Evolutionary conservation across 2,797 vertebrate genomes (phyloP), one percentile per base, ranked within the genome.

Genomic region (Mareca strepera): DNA sequence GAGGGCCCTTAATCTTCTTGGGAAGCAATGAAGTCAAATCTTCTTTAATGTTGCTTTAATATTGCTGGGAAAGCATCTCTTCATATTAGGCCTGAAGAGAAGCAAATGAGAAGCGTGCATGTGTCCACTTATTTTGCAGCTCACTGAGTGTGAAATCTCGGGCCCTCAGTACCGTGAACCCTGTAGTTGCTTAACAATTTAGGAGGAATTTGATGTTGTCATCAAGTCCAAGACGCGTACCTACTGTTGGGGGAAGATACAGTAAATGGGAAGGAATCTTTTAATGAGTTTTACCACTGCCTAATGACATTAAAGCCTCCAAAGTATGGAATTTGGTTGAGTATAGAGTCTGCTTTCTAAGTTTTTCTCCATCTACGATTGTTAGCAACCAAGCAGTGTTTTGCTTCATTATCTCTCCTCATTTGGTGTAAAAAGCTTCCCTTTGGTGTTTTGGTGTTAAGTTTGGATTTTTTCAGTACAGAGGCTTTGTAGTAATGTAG

Each of bases 401-500:
- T 96, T 89, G 62, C 89, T 88, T 95, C 89, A 55, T 97, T 95
- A 48, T 96, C 68, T 94, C 44, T 90, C 60, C 26, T 69, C 21
- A 39, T 59, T 95, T 1, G 0, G 69, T 87, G 74, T 91, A 88
- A 92, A 92, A 92, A 41, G 58, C 9, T 90, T 89, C 59, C 74
- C 75, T 94, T 94, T 86, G 53, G 86, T 93, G 72, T 90, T 96
- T 93, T 89, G 81, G 79, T 94, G 93, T 88, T 93, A 93, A 94
- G 88, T 94, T 92, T 86, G 50, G 31, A 44, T 86, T 94, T 97
- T 97, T 96, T 95, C 92, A 89, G 92, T 83, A 93, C 91, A 86
- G 79, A 84, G 95, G 96, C 95, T 98, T 96, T 97, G 96, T 91
- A 96, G 94, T 96, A 97, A 93, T 77, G 88, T 97, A 94, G 97